phyloP scores from a whole-genome alignment of 2,888 invertebrate genomes.

The Bimastos eiseni region DNA sequence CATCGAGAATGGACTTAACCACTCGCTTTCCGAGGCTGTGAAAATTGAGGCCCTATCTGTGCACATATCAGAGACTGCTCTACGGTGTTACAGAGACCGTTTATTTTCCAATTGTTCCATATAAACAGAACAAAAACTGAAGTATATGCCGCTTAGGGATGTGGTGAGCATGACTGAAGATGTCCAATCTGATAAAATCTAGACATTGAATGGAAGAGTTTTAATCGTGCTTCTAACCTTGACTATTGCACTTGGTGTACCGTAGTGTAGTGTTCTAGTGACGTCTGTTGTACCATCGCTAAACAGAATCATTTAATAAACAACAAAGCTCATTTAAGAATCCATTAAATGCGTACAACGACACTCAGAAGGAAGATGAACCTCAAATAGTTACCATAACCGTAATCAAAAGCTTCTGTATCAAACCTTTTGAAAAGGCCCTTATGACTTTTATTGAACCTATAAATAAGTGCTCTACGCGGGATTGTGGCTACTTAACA shows the following conservation, averaged over 20 bases:
- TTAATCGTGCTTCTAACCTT: slow-evolving; percentile 52
- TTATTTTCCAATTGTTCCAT: too few relatives aligned
- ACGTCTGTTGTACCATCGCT: slow-evolving; percentile 61
- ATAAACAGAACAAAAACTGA: too few relatives aligned
- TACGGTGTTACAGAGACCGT: too few relatives aligned
- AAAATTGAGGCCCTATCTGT: too few relatives aligned
- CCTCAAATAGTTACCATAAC: neutral
- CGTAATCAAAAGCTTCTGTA: too few relatives aligned
- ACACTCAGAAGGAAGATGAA: neutral
- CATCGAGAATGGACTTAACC: too few relatives aligned
- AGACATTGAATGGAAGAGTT: neutral
- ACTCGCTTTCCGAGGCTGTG: too few relatives aligned
- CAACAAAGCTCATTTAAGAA: neutral
- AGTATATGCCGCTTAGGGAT: too few relatives aligned
- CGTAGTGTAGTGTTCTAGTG: slow-evolving; percentile 60
- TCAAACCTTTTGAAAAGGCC: neutral
- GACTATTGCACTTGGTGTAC: slow-evolving; percentile 51
- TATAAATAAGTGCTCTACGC: neutral
- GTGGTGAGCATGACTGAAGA: too few relatives aligned
- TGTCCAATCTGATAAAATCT: neutral
- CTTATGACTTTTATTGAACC: neutral
- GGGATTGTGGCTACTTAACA: too few relatives aligned
- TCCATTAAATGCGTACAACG: neutral
- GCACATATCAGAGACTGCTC: too few relatives aligned
- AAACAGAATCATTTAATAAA: slow-evolving; percentile 32